These are phyloP conservation scores for Torymus tubicola DNA, from an alignment of 2,888 invertebrate genomes.

Conservation along the genomic window DNA sequence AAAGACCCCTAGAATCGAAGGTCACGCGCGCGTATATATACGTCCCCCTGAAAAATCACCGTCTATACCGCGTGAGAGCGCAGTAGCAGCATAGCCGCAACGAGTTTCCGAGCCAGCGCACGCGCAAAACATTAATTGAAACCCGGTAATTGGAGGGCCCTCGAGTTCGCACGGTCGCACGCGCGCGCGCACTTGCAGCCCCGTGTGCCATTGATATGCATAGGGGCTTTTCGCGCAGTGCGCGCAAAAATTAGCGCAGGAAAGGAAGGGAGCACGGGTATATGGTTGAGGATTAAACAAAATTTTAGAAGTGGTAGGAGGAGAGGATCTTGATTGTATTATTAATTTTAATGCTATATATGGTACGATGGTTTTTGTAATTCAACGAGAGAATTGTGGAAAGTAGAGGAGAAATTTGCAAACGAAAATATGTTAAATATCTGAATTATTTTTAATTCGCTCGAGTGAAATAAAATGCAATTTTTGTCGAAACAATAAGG, in stretches of 20 bases:
- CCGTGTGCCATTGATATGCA: conserved; percentile 50
- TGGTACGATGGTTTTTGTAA: too few species aligned
- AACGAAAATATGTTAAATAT: too few species aligned
- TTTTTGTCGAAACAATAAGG: too few species aligned
- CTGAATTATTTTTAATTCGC: too few species aligned
- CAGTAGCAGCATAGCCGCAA: not conserved
- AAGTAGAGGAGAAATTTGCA: too few species aligned
- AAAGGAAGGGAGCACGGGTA: not conserved
- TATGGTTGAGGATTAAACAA: not conserved
- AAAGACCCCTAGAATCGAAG: not conserved
- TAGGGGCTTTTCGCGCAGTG: conserved; percentile 9
- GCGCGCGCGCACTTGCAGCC: too few species aligned
- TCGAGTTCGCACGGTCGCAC: conserved; percentile 1
- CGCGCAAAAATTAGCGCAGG: conserved; percentile 9
- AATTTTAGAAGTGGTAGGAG: too few species aligned
- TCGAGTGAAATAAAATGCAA: too few species aligned
- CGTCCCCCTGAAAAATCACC: not conserved
- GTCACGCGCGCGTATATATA: not conserved
- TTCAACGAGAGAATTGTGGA: too few species aligned
- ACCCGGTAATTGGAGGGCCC: conserved; percentile 61
- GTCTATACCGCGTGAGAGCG: not conserved
- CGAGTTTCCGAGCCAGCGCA: not conserved
- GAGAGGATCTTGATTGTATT: too few species aligned
- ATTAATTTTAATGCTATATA: too few species aligned
- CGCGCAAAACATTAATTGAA: conserved; percentile 64